A percentile compares a stretch with the other conserved stretches of the same genome.
These are phyloP conservation scores for Heterodera carotae DNA, from an alignment of 1,140 invertebrate species.

Conservation along the genomic window DNA sequence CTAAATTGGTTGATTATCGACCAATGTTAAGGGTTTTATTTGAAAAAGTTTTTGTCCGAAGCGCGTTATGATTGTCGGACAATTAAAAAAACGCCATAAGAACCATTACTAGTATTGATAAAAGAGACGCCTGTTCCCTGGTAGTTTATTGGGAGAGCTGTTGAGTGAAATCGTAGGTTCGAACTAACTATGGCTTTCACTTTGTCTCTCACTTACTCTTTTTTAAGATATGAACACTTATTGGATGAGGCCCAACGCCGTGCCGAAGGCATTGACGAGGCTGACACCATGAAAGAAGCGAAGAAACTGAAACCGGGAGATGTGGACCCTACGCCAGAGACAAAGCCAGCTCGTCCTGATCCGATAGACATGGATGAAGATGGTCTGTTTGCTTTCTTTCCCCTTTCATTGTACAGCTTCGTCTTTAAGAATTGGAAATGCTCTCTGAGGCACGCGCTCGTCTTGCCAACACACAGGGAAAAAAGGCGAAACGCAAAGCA, in stretches of 20 bases:
- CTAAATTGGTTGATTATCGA: too few species aligned
- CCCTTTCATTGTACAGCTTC: neutral
- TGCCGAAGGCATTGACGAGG: constrained; percentile 83
- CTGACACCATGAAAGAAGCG: constrained; percentile 82
- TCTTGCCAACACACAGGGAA: constrained; percentile 97
- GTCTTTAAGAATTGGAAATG: constrained; percentile 87
- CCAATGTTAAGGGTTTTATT: too few species aligned
- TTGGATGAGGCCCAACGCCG: constrained; percentile 97
- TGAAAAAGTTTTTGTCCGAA: too few species aligned
- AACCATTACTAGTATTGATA: too few species aligned
- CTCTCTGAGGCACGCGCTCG: constrained; percentile 94
- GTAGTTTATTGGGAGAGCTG: too few species aligned
- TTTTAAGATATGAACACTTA: constrained; percentile 60
- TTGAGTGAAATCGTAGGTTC: too few species aligned
- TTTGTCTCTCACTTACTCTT: neutral
- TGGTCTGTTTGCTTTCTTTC: constrained; percentile 71
- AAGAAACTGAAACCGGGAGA: constrained; percentile 95
- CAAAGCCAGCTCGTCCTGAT: constrained; percentile 96
- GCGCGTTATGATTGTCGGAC: too few species aligned
- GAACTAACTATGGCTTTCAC: too few species aligned
- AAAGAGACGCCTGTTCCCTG: too few species aligned
- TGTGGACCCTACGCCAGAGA: constrained; percentile 99
- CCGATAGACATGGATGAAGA: constrained; percentile 99
- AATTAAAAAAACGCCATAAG: constrained; percentile 20
- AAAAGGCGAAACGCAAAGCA: constrained; percentile 98